These are phyloP conservation scores for Hermaeophaga mercurialis DNA, from an alignment of 2,888 invertebrate genomes.

Conservation along the genomic window DNA sequence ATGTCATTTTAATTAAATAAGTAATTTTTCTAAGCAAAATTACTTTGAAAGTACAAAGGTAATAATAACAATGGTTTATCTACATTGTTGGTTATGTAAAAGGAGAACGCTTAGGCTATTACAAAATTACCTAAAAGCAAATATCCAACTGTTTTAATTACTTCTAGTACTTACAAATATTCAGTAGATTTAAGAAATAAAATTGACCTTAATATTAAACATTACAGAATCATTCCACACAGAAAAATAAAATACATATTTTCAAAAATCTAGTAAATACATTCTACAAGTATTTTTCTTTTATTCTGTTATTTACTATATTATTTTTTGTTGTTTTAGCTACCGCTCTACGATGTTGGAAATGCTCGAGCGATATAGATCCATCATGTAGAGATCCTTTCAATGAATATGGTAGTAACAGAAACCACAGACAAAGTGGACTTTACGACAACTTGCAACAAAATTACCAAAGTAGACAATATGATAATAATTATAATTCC, in stretches of 20 bases:
- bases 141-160: no score
- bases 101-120: no score
- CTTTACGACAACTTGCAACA: conserved; percentile 31
- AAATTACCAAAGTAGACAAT: conserved; percentile 30
- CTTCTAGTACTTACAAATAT: no score
- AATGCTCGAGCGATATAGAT: conserved; percentile 75
- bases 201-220: no score
- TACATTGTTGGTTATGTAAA: no score
- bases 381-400: conserved; percentile 76
- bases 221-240: no score
- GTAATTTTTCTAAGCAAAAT: no score
- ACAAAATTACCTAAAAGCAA: no score
- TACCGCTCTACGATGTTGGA: conserved; percentile 73
- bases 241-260: neutral
- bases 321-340: conserved; percentile 58
- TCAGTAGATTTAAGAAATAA: no score
- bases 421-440: conserved; percentile 2
- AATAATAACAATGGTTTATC: no score
- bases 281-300: neutral
- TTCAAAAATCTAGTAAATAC: neutral
- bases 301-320: neutral
- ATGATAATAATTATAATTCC: conserved; percentile 21
- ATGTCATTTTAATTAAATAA: neutral
- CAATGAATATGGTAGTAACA: conserved; percentile 55
- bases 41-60: no score